Base-by-base conservation (phyloP, 2,113 vertebrate species). In the Archocentrus centrarchus region DNA sequence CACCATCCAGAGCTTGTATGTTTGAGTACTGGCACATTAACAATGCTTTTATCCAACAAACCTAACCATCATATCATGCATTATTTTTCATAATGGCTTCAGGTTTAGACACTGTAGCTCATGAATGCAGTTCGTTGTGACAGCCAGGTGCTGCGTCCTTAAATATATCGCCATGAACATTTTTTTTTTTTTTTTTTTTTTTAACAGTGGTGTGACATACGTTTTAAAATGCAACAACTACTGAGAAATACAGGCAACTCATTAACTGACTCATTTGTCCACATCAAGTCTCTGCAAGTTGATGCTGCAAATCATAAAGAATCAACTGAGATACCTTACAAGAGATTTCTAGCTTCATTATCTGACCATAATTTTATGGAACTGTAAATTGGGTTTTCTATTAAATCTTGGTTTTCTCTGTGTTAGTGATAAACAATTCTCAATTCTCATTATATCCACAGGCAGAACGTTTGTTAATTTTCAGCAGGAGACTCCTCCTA, bases 121-220 rank as follows among this genome's bases (percentile, higher is more conserved):
- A 79, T 53, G 47, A 82, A 81, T 53, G 70, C 58, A 44, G 39
- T n/a, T 47, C 44, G 24, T 55, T 81, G n/a, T 73, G 62, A 64
- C 79, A 85, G 61, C 47, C 10, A 50, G 59, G 6, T 61, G 68
- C 57, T 9, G 44, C 76, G 66, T 80, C 82, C 79, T 79, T 20
- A 2, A 73, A 63, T 37, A 57, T 39, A 80, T n/a, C 68, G 24
- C 35, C 18, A 18, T 39, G 7, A 62, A 68, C 39, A 6, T 35
- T 44, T 41, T 76, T 59, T 50, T 58, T 9, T 32, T 18, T 22
- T 58, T 58, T n/a, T 22, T 22, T 22, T 22, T 22, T 22, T 22
- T 22, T 22, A 58, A 22, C 50, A 75, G 13, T 75, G 24, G 30
- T 17, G 50, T 58, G 35, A 47, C 64, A 68, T 13, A 18, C 37